phyloP scores from a whole-genome alignment of 2,888 invertebrate genomes.

The Sminthurides aquaticus region DNA sequence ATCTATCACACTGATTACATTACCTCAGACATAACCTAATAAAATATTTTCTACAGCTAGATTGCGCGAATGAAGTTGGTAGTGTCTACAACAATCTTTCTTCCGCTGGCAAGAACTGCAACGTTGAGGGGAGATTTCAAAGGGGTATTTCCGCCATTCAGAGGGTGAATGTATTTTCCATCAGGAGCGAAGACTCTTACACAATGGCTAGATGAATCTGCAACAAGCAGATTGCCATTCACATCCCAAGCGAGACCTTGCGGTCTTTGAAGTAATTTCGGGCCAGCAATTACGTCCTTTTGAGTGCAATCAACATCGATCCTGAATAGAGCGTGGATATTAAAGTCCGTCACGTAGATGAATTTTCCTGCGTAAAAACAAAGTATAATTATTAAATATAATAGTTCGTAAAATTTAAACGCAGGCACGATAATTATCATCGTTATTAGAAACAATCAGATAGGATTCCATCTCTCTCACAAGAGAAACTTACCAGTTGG shows the following conservation, averaged over 20 bases:
- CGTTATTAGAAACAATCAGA: not conserved
- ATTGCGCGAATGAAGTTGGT: too few relatives aligned
- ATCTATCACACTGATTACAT: not conserved
- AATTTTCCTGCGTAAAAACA: constrained; percentile 10
- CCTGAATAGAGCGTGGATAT: constrained; percentile 19
- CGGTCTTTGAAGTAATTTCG: constrained; percentile 6
- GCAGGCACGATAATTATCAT: too few relatives aligned
- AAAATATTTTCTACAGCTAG: too few relatives aligned
- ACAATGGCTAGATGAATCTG: constrained; percentile 9
- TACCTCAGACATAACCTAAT: too few relatives aligned
- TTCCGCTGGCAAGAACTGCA: not conserved
- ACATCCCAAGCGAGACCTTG: constrained; percentile 24
- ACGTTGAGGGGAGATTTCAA: not conserved
- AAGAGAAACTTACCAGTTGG: constrained; percentile 17
- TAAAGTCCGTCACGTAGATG: constrained; percentile 33
- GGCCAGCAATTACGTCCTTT: not conserved
- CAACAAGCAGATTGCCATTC: constrained; percentile 23
- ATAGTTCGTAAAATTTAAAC: not conserved
- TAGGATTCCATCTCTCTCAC: not conserved
- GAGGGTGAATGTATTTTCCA: not conserved
- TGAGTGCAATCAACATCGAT: constrained; percentile 9
- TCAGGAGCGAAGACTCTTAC: not conserved
- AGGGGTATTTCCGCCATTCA: too few relatives aligned
- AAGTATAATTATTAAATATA: not conserved
- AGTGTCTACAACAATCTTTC: not conserved